These are phyloP conservation scores for Agraylea sexmaculata DNA, from an alignment of 1,140 invertebrate genomes.

Conservation along the genomic window DNA sequence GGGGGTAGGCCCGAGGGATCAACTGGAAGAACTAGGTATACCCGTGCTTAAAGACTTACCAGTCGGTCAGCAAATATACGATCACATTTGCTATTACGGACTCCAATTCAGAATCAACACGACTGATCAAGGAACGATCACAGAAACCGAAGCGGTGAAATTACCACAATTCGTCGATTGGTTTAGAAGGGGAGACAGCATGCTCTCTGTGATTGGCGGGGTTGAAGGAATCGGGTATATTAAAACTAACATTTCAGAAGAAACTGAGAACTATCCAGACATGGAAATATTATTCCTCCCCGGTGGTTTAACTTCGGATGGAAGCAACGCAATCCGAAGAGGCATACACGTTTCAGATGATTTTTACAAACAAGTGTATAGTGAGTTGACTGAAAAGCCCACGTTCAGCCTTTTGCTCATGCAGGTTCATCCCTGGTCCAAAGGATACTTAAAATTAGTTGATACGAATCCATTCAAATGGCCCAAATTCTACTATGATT, in stretches of 20 bases:
- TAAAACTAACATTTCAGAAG: constrained; percentile 44
- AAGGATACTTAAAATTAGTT: constrained; percentile 29
- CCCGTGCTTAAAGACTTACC: constrained; percentile 46
- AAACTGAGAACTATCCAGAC: constrained; percentile 45
- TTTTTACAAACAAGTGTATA: constrained; percentile 44
- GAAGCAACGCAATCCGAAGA: constrained; percentile 44
- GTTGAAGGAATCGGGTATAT: constrained; percentile 45
- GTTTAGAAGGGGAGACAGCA: constrained; percentile 35
- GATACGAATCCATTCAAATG: constrained; percentile 60
- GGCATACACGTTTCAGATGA: constrained; percentile 44
- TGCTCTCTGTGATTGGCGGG: constrained; percentile 39
- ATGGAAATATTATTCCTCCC: constrained; percentile 49
- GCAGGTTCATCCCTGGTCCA: constrained; percentile 7
- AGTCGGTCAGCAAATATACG: constrained; percentile 56
- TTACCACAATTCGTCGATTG: constrained; percentile 27
- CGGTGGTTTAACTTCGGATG: constrained; percentile 47
- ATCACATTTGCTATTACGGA: constrained; percentile 57
- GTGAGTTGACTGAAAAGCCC: constrained; percentile 34
- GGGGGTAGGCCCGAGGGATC: constrained; percentile 53
- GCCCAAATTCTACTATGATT: constrained; percentile 44
- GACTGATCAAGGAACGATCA: constrained; percentile 28
- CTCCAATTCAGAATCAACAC: constrained; percentile 45
- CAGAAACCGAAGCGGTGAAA: constrained; percentile 27
- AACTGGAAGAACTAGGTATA: constrained; percentile 49
- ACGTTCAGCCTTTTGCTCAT: constrained; percentile 27